Percentiles rank a stretch among this genome's conserved stretches.
phyloP scores from a whole-genome alignment of 2,113 vertebrate species.

The Columba livia region DNA sequence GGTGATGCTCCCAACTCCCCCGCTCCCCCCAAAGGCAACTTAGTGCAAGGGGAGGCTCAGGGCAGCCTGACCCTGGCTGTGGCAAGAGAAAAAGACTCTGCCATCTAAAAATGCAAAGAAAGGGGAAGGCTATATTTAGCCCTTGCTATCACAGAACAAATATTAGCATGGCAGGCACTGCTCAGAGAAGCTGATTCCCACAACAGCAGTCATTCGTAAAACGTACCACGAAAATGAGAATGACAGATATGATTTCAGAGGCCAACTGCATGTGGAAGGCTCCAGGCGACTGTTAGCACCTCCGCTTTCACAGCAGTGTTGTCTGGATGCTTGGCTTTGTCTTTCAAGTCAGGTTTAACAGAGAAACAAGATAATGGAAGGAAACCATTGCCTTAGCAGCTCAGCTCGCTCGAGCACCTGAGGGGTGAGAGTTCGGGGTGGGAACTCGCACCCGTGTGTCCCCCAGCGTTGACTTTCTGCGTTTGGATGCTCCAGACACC shows the following conservation, averaged over 20 bases:
- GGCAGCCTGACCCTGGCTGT: background rate
- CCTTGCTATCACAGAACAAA: background rate
- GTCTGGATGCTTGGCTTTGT: conserved; percentile 13
- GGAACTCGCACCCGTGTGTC: background rate
- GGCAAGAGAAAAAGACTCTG: background rate
- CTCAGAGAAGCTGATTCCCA: background rate
- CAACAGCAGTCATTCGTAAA: background rate
- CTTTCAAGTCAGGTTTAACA: background rate
- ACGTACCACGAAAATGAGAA: background rate
- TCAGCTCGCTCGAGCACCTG: background rate
- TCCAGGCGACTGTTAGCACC: background rate
- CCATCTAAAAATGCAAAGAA: background rate
- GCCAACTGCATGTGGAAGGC: background rate
- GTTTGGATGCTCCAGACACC: background rate
- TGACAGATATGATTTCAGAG: background rate
- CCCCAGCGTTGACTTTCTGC: background rate
- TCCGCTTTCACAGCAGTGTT: background rate
- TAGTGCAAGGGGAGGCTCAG: background rate
- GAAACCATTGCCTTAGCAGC: background rate
- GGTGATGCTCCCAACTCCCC: background rate
- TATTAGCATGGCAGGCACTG: background rate
- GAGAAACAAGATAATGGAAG: background rate
- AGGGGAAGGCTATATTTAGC: background rate
- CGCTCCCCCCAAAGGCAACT: background rate
- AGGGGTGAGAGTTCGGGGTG: background rate